These are phyloP conservation scores for Aquatica leii DNA, from an alignment of 2,888 invertebrate species.

Conservation along the genomic window DNA sequence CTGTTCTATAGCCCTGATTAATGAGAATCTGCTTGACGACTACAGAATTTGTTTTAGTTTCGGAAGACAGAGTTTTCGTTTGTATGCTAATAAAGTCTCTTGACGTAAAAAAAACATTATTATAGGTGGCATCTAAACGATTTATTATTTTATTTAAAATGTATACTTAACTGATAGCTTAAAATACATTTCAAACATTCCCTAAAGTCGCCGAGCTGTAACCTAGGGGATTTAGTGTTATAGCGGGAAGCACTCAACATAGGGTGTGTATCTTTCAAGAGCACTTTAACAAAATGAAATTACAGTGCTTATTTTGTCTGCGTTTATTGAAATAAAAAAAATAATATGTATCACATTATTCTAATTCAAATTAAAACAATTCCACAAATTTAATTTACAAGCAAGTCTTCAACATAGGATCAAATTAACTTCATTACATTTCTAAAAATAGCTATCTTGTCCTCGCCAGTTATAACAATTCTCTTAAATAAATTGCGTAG, in stretches of 20 bases:
- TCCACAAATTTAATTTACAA: too few relatives aligned
- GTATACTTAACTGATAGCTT: constrained; percentile 17
- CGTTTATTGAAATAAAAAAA: constrained; percentile 20
- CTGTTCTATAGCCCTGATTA: constrained; percentile 32
- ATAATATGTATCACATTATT: constrained; percentile 16
- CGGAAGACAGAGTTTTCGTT: constrained; percentile 20
- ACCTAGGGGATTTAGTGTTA: constrained; percentile 48
- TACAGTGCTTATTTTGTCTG: constrained; percentile 33
- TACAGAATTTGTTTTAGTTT: constrained; percentile 33
- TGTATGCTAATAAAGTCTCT: constrained; percentile 18
- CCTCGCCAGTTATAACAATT: too few relatives aligned
- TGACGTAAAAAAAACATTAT: too few relatives aligned
- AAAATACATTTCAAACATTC: constrained; percentile 31
- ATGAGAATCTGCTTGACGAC: constrained; percentile 38
- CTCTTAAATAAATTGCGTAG: too few relatives aligned
- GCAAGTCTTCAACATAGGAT: too few relatives aligned
- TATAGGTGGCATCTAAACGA: too few relatives aligned
- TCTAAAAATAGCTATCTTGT: too few relatives aligned
- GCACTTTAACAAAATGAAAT: constrained; percentile 42
- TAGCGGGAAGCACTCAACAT: constrained; percentile 50
- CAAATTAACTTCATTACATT: too few relatives aligned
- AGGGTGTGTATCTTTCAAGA: constrained; percentile 49
- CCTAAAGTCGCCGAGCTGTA: constrained; percentile 35
- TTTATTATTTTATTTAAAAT: constrained; percentile 12
- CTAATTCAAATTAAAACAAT: too few relatives aligned